phyloP scores from a whole-genome alignment of 2,113 vertebrate genomes.

The Chamaetylas fuelleborni region DNA sequence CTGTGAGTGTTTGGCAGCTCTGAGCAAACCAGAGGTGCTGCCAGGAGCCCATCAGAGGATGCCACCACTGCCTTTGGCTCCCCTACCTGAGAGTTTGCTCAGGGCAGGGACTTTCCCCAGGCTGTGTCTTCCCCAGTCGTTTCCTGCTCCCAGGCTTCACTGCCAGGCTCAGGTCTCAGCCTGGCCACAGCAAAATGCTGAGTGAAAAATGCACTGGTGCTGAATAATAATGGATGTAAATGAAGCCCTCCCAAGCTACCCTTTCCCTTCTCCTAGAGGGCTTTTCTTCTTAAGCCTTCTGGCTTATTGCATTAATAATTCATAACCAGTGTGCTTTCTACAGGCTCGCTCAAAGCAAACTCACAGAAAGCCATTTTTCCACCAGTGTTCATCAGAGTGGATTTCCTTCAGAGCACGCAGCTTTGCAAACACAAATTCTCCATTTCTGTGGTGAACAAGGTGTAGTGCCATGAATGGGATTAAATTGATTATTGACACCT shows the following conservation, averaged over 20 bases:
- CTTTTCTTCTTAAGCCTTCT: conserved; percentile 24
- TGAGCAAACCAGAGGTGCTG: neutral
- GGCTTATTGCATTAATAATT: conserved; percentile 39
- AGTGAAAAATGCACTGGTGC: neutral
- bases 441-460: neutral
- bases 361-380: neutral
- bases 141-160: neutral
- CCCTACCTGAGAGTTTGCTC: neutral
- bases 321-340: neutral
- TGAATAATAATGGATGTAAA: conserved; percentile 7
- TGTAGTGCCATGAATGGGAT: neutral
- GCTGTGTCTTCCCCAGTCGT: neutral
- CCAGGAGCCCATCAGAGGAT: neutral
- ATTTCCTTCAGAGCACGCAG: neutral
- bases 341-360: neutral
- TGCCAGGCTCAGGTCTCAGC: neutral
- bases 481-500: neutral
- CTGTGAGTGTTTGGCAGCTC: neutral
- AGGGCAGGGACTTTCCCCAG: neutral
- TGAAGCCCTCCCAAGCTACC: neutral
- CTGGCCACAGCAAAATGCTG: neutral
- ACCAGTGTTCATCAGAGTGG: neutral
- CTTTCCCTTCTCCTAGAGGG: neutral
- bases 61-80: neutral
- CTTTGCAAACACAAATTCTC: neutral